phyloP scores from a whole-genome alignment of 2,113 vertebrate species.

The Bambusicola thoracicus region DNA sequence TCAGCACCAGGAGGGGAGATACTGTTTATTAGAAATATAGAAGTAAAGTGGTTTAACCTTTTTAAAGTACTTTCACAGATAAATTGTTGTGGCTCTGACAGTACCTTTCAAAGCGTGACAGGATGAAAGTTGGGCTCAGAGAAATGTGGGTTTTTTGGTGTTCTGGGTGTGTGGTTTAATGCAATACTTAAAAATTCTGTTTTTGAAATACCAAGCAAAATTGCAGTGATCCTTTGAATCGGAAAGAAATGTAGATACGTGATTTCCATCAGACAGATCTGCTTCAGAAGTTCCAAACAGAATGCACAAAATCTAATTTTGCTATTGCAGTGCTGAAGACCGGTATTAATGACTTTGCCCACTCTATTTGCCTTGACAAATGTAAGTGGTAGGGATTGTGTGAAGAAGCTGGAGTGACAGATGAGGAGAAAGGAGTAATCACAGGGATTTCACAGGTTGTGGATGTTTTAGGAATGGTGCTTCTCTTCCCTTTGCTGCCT shows the following conservation, averaged over 20 bases:
- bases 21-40: not conserved
- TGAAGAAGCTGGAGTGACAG: not conserved
- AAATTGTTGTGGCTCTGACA: not conserved
- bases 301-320: not conserved
- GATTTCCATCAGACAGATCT: not conserved
- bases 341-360: not conserved
- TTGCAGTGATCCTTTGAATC: not conserved
- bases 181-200: not conserved
- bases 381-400: not conserved
- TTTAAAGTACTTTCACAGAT: conserved; percentile 14
- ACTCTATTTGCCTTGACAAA: not conserved
- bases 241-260: not conserved
- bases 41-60: conserved; percentile 37
- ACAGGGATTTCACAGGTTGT: not conserved
- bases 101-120: conserved; percentile 5
- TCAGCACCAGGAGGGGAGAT: not conserved
- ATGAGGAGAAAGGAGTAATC: not conserved
- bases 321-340: not conserved
- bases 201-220: not conserved
- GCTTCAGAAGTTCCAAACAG: not conserved
- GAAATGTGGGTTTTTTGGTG: not conserved
- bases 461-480: not conserved
- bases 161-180: not conserved
- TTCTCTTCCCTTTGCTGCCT: not conserved
- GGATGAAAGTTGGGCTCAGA: not conserved